Evolutionary conservation across 2,797 vertebrate species (phyloP).

Genomic region (Poecilia picta): DNA sequence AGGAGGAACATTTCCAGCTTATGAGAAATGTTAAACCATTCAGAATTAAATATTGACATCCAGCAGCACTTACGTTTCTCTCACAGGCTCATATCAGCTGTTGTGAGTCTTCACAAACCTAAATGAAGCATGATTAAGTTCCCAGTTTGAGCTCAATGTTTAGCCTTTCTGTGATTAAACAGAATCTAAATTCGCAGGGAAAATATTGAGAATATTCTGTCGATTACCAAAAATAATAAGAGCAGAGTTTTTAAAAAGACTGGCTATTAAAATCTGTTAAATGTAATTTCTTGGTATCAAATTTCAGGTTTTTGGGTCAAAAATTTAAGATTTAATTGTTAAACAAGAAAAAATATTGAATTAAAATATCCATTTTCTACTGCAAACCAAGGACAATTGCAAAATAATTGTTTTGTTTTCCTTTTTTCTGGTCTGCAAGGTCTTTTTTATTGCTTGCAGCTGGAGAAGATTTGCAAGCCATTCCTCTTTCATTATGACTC

Average conservation of each 20-base stretch:
- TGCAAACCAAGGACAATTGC: not conserved
- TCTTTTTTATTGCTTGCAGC: not conserved
- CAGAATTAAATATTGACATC: conserved; percentile 22
- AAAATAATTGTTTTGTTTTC: not conserved
- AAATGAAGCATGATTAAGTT: conserved; percentile 4
- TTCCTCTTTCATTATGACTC: not conserved
- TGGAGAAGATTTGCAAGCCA: not conserved
- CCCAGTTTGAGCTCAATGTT: not conserved
- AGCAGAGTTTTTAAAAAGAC: not conserved
- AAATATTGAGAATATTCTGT: not conserved
- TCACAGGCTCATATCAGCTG: not conserved
- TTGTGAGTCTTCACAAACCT: conserved; percentile 8
- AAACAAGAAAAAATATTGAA: not conserved
- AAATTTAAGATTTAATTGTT: not conserved
- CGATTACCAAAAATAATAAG: not conserved
- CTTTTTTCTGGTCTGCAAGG: not conserved
- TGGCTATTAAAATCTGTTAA: not conserved
- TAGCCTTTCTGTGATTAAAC: not conserved
- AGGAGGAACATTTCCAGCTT: conserved; percentile 19
- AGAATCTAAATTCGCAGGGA: not conserved
- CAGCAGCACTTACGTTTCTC: not conserved
- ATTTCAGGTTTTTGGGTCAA: not conserved
- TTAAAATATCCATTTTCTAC: not conserved
- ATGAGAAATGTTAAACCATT: conserved; percentile 21
- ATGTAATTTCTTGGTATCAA: not conserved